Percentiles rank a stretch among this genome's conserved stretches.
Conservation (phyloP, 2,113 vertebrate species). For the Rhineura floridana region DNA sequence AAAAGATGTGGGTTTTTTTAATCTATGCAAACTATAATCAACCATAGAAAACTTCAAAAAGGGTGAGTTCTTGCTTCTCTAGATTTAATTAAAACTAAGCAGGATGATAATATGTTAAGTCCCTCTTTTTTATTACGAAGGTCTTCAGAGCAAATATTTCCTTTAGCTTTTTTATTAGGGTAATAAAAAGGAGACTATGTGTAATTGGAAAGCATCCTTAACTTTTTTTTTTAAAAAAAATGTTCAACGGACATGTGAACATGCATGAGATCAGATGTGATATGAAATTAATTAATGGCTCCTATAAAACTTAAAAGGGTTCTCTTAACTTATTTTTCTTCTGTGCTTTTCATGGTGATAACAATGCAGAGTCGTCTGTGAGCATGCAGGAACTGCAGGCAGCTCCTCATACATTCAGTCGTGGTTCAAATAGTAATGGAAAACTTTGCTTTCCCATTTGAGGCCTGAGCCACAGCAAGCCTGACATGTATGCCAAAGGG, state of each 20-base stretch:
- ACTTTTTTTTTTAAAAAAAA: background rate
- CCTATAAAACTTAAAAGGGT: background rate
- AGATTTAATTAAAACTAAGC: slow-evolving; percentile 51
- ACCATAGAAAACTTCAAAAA: slow-evolving; percentile 11
- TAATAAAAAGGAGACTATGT: slow-evolving; percentile 50
- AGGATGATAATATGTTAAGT: slow-evolving; percentile 1
- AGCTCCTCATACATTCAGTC: background rate
- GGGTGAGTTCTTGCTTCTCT: slow-evolving; percentile 25
- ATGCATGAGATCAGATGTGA: slow-evolving; percentile 8
- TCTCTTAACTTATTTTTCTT: background rate
- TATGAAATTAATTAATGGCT: background rate
- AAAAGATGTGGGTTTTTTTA: too few species aligned
- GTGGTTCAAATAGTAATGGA: background rate
- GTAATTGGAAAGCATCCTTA: slow-evolving; percentile 52
- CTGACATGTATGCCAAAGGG: too few species aligned
- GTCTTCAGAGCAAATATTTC: slow-evolving; percentile 50
- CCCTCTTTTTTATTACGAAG: slow-evolving; percentile 50
- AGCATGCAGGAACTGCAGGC: background rate
- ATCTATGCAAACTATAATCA: too few species aligned
- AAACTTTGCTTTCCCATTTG: background rate
- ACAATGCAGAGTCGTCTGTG: background rate
- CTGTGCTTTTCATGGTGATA: background rate
- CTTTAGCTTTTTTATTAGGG: slow-evolving; percentile 51
- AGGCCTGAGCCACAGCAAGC: background rate
- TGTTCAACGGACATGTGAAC: background rate